phyloP scores from a whole-genome alignment of 2,888 invertebrate genomes.

The Drosophila rellima region DNA sequence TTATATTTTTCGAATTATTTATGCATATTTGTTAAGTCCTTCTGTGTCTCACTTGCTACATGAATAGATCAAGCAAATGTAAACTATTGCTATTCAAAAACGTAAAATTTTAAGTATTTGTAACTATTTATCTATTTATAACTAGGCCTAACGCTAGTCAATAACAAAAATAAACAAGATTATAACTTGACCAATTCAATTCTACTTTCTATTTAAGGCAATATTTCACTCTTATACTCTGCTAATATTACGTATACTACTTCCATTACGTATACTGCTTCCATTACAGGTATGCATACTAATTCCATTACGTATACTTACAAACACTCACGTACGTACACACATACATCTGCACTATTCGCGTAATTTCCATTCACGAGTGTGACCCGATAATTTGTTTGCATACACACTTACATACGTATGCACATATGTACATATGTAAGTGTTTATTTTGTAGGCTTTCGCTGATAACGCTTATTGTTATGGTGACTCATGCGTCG shows the following conservation, averaged over 20 bases:
- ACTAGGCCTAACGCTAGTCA: constrained; percentile 45
- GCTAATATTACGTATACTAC: neutral
- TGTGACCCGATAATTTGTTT: constrained; percentile 4
- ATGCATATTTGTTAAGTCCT: constrained; percentile 20
- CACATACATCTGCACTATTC: neutral
- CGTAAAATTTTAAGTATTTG: constrained; percentile 45
- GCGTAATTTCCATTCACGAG: constrained; percentile 29
- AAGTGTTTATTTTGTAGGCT: constrained; percentile 17
- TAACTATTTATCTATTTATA: constrained; percentile 39
- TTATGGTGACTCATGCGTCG: constrained; percentile 33
- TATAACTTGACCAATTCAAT: constrained; percentile 46
- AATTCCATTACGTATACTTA: neutral
- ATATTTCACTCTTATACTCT: constrained; percentile 5
- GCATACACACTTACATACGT: neutral
- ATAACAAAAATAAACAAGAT: constrained; percentile 38
- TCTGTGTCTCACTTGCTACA: constrained; percentile 14
- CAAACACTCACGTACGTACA: neutral
- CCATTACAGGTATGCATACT: neutral
- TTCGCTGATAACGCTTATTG: constrained; percentile 40
- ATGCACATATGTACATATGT: neutral
- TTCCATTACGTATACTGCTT: constrained; percentile 1
- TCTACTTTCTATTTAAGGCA: neutral
- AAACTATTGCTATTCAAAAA: constrained; percentile 18
- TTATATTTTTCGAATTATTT: constrained; percentile 26
- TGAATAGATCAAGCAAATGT: constrained; percentile 10